These are phyloP conservation scores for Mus spicilegus DNA, from an alignment of 2,113 vertebrate species.

Conservation along the genomic window DNA sequence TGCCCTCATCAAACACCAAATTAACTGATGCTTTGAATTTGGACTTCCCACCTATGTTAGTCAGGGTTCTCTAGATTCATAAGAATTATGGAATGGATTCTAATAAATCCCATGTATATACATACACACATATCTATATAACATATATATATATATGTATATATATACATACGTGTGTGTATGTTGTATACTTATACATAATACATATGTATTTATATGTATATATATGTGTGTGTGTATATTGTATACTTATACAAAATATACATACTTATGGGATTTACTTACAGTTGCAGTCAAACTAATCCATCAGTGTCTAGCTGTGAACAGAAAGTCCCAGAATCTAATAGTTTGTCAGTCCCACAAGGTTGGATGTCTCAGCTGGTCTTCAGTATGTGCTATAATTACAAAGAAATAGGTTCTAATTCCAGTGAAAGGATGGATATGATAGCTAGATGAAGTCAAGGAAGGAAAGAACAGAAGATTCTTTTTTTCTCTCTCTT, in stretches of 20 bases:
- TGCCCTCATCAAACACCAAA: not conserved
- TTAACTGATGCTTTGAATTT: not conserved
- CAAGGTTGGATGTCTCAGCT: not conserved
- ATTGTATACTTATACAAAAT: not conserved
- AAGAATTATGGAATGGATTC: not conserved
- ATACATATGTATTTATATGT: too few relatives aligned
- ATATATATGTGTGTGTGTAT: too few relatives aligned
- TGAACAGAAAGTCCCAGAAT: not conserved
- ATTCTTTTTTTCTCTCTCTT: not conserved
- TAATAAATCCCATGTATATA: too few relatives aligned
- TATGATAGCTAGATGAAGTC: not conserved
- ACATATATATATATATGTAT: not conserved
- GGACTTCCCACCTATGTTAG: not conserved
- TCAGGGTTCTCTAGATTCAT: not conserved
- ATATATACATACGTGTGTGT: too few relatives aligned
- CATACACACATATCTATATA: not conserved
- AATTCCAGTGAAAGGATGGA: not conserved
- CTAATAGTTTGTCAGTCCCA: not conserved
- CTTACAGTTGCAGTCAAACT: not conserved
- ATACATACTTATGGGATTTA: not conserved
- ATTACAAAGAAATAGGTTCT: not conserved
- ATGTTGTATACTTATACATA: too few relatives aligned
- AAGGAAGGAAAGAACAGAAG: not conserved
- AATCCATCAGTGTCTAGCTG: not conserved
- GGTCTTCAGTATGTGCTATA: not conserved